Evolutionary conservation across 1,140 invertebrate genomes (phyloP).

Genomic region (Phymastichus coffea): DNA sequence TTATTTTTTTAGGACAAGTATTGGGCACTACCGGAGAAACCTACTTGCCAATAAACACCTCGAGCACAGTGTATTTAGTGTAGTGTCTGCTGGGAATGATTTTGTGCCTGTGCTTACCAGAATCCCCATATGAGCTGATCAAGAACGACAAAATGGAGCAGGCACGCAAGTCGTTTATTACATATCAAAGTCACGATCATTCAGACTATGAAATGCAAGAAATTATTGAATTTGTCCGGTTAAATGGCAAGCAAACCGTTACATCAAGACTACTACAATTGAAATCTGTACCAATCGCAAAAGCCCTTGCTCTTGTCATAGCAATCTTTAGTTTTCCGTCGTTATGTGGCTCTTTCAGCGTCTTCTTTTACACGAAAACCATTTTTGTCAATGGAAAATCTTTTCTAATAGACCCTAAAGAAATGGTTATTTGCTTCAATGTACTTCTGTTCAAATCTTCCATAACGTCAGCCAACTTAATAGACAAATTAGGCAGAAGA

Average conservation of each 20-base stretch:
- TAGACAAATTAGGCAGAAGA: conserved; percentile 69
- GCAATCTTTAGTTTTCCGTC: conserved; percentile 72
- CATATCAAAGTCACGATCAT: conserved; percentile 47
- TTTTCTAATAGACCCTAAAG: conserved; percentile 47
- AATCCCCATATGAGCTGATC: conserved; percentile 70
- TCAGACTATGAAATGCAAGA: conserved; percentile 59
- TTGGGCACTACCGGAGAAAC: conserved; percentile 67
- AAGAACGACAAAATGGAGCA: conserved; percentile 59
- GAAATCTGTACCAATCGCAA: conserved; percentile 58
- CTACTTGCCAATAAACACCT: conserved; percentile 50
- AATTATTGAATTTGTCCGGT: conserved; percentile 60
- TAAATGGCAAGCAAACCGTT: conserved; percentile 49
- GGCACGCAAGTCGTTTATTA: conserved; percentile 55
- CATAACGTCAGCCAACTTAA: conserved; percentile 61
- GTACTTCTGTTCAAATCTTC: conserved; percentile 64
- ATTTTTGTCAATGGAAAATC: conserved; percentile 66
- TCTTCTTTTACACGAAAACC: conserved; percentile 70
- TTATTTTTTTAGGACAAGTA: too few relatives aligned
- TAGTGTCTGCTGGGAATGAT: too few relatives aligned
- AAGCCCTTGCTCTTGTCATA: conserved; percentile 63
- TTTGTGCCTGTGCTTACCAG: conserved; percentile 68
- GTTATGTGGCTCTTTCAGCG: conserved; percentile 69
- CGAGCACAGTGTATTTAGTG: conserved; percentile 58
- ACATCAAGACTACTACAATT: conserved; percentile 59
- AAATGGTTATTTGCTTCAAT: conserved; percentile 66